Evolutionary conservation across 2,113 vertebrate species (phyloP).

Genomic region (Pipra filicauda): DNA sequence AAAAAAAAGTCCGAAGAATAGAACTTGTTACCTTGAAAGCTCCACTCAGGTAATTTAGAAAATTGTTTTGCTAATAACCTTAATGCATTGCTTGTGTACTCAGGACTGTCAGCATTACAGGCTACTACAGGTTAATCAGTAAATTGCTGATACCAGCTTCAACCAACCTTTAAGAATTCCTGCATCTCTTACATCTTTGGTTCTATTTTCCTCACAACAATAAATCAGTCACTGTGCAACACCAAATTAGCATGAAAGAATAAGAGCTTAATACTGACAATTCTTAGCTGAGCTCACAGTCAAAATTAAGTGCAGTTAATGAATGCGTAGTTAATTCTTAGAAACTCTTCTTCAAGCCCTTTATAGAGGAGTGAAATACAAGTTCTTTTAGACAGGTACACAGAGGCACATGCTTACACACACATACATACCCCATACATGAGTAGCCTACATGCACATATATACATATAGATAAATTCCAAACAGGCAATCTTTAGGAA

Average conservation of each 20-base stretch:
- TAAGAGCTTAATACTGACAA: not conserved
- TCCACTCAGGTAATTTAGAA: constrained; percentile 7
- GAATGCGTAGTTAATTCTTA: not conserved
- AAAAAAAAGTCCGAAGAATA: not conserved
- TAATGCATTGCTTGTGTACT: not conserved
- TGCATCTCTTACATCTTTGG: not conserved
- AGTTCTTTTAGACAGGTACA: not conserved
- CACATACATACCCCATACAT: not conserved
- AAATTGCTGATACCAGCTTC: constrained; percentile 17
- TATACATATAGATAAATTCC: not conserved
- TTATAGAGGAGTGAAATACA: not conserved
- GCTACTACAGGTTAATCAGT: constrained; percentile 34
- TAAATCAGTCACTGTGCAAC: not conserved
- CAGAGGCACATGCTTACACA: not conserved
- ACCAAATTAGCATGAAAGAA: not conserved
- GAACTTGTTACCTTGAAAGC: constrained; percentile 18
- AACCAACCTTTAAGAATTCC: not conserved
- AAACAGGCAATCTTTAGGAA: not conserved
- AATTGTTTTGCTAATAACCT: constrained; percentile 43
- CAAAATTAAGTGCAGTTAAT: constrained; percentile 2
- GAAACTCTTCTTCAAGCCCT: not conserved
- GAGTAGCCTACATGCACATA: not conserved
- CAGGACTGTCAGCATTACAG: not conserved
- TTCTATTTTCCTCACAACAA: not conserved
- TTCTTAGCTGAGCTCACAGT: not conserved